phyloP scores from a whole-genome alignment of 2,113 vertebrate species.

The Connochaetes taurinus region DNA sequence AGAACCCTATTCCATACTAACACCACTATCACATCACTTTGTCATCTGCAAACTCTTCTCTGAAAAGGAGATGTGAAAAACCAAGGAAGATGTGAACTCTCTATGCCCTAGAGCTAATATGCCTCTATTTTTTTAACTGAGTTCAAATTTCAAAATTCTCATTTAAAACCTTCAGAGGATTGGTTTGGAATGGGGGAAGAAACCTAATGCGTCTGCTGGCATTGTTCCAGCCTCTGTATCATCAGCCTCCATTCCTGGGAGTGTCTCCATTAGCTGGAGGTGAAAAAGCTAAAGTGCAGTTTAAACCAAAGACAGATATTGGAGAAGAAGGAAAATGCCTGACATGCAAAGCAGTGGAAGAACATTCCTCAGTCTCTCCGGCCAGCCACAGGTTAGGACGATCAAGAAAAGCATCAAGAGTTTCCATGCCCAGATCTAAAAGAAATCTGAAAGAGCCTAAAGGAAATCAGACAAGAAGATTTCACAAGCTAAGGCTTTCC shows the following conservation, averaged over 20 bases:
- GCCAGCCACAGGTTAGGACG: neutral
- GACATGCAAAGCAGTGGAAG: neutral
- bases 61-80: neutral
- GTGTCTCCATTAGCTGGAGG: constrained; percentile 56
- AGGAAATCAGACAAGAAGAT: constrained; percentile 1
- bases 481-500: neutral
- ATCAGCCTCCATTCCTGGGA: constrained; percentile 23
- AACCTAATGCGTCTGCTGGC: constrained; percentile 73
- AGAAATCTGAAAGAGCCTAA: neutral
- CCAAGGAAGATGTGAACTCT: constrained; percentile 29
- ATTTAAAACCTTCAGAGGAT: constrained; percentile 60
- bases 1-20: neutral
- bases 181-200: constrained; percentile 46
- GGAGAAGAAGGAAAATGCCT: neutral
- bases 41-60: neutral
- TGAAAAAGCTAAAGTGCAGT: constrained; percentile 38
- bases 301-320: constrained; percentile 15
- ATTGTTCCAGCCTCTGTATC: constrained; percentile 41
- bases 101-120: constrained; percentile 15
- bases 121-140: constrained; percentile 28
- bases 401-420: neutral
- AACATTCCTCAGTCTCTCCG: neutral
- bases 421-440: neutral
- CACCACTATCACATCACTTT: neutral
- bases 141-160: constrained; percentile 65